Conservation (phyloP, 2,888 invertebrate species). For the Parnassius apollo region DNA sequence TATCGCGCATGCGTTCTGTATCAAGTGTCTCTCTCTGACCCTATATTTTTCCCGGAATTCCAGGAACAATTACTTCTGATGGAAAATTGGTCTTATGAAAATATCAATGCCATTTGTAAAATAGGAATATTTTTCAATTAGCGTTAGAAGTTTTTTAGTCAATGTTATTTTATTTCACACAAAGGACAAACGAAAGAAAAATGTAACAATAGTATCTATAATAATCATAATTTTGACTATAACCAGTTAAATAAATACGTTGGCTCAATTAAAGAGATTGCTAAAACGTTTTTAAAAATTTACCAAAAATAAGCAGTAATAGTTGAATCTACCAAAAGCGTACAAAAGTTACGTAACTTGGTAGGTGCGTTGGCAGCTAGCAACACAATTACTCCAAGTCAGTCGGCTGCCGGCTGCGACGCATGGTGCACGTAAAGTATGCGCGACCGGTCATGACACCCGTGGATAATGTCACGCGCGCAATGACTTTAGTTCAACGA, state of each 20-base stretch:
- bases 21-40: slow-evolving; percentile 27
- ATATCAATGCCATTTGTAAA: neutral
- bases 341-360: slow-evolving; percentile 41
- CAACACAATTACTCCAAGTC: slow-evolving; percentile 50
- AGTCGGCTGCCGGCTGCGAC: slow-evolving; percentile 65
- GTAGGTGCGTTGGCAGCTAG: slow-evolving; percentile 36
- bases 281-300: neutral
- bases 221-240: too few species aligned
- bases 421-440: slow-evolving; percentile 56
- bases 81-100: slow-evolving; percentile 18
- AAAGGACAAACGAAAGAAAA: too few species aligned
- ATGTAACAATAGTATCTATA: too few species aligned
- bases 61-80: slow-evolving; percentile 52
- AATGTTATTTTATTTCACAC: too few species aligned
- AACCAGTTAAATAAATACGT: too few species aligned
- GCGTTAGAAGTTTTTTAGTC: too few species aligned
- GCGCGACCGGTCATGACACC: slow-evolving; percentile 47
- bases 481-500: slow-evolving; percentile 50
- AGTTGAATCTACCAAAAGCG: slow-evolving; percentile 31
- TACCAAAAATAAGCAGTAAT: slow-evolving; percentile 2
- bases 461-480: slow-evolving; percentile 42
- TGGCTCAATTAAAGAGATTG: too few species aligned
- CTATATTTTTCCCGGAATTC: slow-evolving; percentile 48
- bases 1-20: slow-evolving; percentile 56
- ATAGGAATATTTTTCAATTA: neutral